Evolutionary conservation across 2,888 invertebrate genomes (phyloP).

Genomic region (Fragum sueziense): DNA sequence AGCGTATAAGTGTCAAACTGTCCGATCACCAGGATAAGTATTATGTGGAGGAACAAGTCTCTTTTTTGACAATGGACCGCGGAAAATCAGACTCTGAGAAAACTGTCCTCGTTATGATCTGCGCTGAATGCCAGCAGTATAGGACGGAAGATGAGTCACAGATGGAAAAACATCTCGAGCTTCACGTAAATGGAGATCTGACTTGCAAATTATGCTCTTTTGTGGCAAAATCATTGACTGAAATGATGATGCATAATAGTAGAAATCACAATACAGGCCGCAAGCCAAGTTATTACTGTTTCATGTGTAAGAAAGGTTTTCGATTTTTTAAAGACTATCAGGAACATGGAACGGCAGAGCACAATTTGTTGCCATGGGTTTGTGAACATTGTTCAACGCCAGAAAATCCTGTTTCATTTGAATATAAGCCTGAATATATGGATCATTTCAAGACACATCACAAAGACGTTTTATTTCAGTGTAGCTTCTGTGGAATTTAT

Average conservation of each 20-base stretch:
- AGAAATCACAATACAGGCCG: conserved; percentile 5
- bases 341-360: background rate
- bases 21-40: conserved; percentile 23
- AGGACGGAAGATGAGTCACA: conserved; percentile 4
- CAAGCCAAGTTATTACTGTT: background rate
- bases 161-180: conserved; percentile 27
- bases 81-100: conserved; percentile 15
- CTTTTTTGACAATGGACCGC: conserved; percentile 5
- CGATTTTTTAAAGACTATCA: background rate
- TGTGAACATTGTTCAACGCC: background rate
- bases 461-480: background rate
- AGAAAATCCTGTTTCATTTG: background rate
- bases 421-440: background rate
- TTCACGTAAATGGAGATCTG: conserved; percentile 26
- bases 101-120: background rate
- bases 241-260: conserved; percentile 4
- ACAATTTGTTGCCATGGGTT: background rate
- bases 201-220: conserved; percentile 23
- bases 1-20: conserved; percentile 2
- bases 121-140: conserved; percentile 17
- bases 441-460: background rate
- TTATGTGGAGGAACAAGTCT: conserved; percentile 6
- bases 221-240: background rate
- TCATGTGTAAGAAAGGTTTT: background rate
- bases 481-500: background rate